Conservation (phyloP, 2,888 invertebrate genomes). For the Harmothoe impar region DNA sequence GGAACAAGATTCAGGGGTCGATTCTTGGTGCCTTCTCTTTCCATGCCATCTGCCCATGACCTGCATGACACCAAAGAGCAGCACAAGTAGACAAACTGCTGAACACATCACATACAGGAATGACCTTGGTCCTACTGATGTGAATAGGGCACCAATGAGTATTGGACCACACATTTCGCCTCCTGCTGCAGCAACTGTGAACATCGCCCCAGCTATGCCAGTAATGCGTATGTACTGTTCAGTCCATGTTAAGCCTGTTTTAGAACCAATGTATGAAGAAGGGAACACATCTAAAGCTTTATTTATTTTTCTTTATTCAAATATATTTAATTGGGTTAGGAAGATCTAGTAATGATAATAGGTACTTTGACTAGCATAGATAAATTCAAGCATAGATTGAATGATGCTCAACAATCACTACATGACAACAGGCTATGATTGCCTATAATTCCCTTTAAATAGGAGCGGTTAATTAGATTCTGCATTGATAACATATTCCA, state of each 20-base stretch:
- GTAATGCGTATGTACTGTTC: conserved; percentile 22
- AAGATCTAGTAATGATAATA: too few relatives aligned
- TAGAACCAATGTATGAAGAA: too few relatives aligned
- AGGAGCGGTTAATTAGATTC: too few relatives aligned
- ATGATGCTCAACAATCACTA: background rate
- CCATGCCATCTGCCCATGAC: background rate
- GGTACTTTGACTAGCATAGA: too few relatives aligned
- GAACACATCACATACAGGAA: conserved; percentile 41
- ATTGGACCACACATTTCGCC: conserved; percentile 47
- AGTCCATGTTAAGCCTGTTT: conserved; percentile 44
- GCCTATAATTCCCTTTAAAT: too few relatives aligned
- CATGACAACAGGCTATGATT: background rate
- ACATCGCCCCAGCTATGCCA: conserved; percentile 3
- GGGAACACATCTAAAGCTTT: too few relatives aligned
- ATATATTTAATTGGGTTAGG: too few relatives aligned
- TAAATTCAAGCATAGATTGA: background rate
- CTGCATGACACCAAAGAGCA: conserved; percentile 20
- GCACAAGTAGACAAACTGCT: background rate
- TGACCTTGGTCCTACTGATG: background rate
- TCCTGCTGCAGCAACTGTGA: conserved; percentile 46
- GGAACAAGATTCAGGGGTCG: background rate
- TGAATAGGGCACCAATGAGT: conserved; percentile 31
- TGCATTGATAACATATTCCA: too few relatives aligned
- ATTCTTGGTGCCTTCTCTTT: background rate
- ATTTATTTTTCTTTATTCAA: too few relatives aligned